Evolutionary conservation across 2,797 vertebrate genomes (phyloP), one percentile per base, ranked within the genome.

Genomic region (Tauraco hartlaubi): DNA sequence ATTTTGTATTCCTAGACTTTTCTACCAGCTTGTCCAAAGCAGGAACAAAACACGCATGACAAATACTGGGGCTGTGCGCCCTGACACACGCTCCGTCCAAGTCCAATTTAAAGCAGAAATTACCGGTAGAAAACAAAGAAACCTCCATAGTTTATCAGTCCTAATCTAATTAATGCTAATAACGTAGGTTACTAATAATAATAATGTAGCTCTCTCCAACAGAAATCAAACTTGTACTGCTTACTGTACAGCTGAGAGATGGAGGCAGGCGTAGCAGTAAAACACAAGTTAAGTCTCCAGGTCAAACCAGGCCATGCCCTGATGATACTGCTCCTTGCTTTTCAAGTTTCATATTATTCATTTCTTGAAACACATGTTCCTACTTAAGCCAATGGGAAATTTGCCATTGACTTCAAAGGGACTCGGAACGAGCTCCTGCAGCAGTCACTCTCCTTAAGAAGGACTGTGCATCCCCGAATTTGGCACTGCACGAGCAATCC

Each of bases 341-440:
- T 94, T 90, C 46, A 87, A 87, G 67, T 79, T 94, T 59, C 69
- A 37, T 86, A 75, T 91, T 88, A 88, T 91, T 86, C 19, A 84
- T 92, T 95, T 95, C 49, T 90, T 88, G 76, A 91, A 95, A 95
- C 91, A 94, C 20, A 94, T 90, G 92, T 73, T 96, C 63, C 80
- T 71, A 63, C 67, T 96, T 94, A 93, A 91, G 78, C 58, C 94
- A 95, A 80, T 54, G 88, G 93, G 83, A 94, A 95, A 82, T 49
- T 76, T 95, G 81, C 86, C 92, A 96, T 8, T 61, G 72, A 87
- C 81, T 96, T 96, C 94, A 95, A 96, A 92, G 72, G 31, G 61
- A 82, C 35, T 37, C 12, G 10, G 68, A 88, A 44, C 0, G 0
- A 94, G 77, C 41, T 89, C 56, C 89, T 91, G 75, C 88, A 85